Base-by-base conservation (phyloP, 2,888 invertebrate species). In the Melanargia galathea region DNA sequence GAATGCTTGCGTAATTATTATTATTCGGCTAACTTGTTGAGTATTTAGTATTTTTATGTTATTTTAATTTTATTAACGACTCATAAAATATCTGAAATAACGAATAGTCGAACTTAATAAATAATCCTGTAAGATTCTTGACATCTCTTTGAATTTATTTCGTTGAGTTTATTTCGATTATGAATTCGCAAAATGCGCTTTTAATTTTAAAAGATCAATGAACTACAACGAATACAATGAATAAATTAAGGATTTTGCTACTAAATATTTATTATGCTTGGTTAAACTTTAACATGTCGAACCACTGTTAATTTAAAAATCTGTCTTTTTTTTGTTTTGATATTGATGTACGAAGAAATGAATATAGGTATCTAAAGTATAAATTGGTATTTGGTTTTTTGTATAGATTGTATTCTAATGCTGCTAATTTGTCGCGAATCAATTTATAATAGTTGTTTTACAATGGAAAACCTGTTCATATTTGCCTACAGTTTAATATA, bases 21-120 rank as follows among this genome's bases (percentile, higher is more conserved):
- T 54, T 46, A 60, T 35, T 30, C 45, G 33, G 26, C 52, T 60
- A 22, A 54, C 60, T 30, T 46, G 54, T 60, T 60, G 60, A 52
- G 24, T 35, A 20, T 18, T 46, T 13, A 24, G 16, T 8, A 46
- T 60, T n/a, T 48, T 18, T 20, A 30, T 30, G 8, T 18, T 46
- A 46, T 18, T 20, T 40, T 40, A 40, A 16, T 40, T 40, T 40
- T 16, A 7, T 40, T 40, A 16, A 16, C 7, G 7, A 43, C 10
- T 18, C 16, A 40, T 40, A 16, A 43, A 43, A 16, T 43, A 43
- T 18, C 43, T 8, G 16, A 40, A 1, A 40, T 8, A 40, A 2
- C 1, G 8, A 1, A 33, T 5, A 43, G 16, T 43, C 8, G 18
- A 18, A 8, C 8, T 2, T 8, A 16, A 43, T 43, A 43, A 16